Conservation (phyloP, 2,113 vertebrate genomes). For the Cacatua alba region DNA sequence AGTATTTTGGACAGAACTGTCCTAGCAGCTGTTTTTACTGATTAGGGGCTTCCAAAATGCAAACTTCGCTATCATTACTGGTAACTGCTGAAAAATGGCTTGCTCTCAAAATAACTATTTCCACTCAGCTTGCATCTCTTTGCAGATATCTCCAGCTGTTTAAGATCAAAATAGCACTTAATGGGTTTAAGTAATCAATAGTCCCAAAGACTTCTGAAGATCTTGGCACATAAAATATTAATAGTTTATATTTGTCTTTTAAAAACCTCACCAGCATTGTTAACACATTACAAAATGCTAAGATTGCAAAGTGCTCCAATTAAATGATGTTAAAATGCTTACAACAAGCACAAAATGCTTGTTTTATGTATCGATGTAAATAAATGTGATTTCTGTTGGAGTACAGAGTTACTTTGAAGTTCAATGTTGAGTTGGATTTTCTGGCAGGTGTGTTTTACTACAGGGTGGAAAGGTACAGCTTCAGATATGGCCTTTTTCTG, state of each 20-base stretch:
- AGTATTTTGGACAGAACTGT: background rate
- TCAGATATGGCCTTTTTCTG: background rate
- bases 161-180: slow-evolving; percentile 79
- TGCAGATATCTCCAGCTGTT: slow-evolving; percentile 63
- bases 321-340: slow-evolving; percentile 69
- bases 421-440: background rate
- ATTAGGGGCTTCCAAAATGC: background rate
- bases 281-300: slow-evolving; percentile 65
- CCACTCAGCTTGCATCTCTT: slow-evolving; percentile 5
- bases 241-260: slow-evolving; percentile 73
- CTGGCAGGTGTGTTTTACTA: background rate
- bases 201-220: slow-evolving; percentile 75
- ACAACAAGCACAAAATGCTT: background rate
- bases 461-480: background rate
- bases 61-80: background rate
- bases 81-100: background rate
- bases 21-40: background rate
- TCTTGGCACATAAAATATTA: slow-evolving; percentile 87
- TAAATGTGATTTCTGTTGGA: background rate
- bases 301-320: slow-evolving; percentile 62
- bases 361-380: slow-evolving; percentile 27
- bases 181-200: slow-evolving; percentile 81
- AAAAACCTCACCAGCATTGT: slow-evolving; percentile 64
- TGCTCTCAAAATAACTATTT: slow-evolving; percentile 49
- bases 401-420: background rate